phyloP scores from a whole-genome alignment of 2,888 invertebrate species.

The Stegophylla sp. region DNA sequence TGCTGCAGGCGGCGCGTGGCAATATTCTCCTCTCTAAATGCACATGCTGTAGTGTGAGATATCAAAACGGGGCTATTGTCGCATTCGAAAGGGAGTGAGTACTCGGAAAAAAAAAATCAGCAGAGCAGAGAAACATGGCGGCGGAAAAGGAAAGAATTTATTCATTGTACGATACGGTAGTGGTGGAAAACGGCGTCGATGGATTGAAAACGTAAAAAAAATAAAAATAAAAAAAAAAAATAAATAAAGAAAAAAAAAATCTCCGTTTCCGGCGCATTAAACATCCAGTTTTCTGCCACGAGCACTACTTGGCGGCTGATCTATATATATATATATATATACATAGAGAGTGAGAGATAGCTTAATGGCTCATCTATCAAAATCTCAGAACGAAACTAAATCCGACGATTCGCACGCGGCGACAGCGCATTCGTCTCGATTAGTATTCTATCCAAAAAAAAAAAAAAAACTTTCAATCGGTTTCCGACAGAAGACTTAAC shows the following conservation, averaged over 20 bases:
- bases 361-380: conserved; percentile 45
- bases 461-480: conserved; percentile 26
- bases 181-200: conserved; percentile 33
- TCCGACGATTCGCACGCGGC: background rate
- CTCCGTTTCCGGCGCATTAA: conserved; percentile 52
- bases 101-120: background rate
- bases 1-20: conserved; percentile 1
- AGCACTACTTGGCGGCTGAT: background rate
- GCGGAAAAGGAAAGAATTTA: conserved; percentile 30
- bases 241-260: too few species aligned
- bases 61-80: conserved; percentile 36
- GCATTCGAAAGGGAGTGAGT: conserved; percentile 1
- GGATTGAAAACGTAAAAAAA: conserved; percentile 1
- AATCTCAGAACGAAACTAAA: conserved; percentile 5
- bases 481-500: conserved; percentile 4
- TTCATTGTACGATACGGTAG: conserved; percentile 32
- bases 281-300: conserved; percentile 37
- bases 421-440: conserved; percentile 6
- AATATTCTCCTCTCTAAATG: conserved; percentile 45
- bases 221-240: background rate
- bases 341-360: too few species aligned
- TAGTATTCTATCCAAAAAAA: background rate
- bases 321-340: too few species aligned
- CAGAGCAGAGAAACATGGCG: background rate
- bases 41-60: background rate